Conservation (phyloP, 2,797 vertebrate genomes). For the Atherinosoma microstoma region DNA sequence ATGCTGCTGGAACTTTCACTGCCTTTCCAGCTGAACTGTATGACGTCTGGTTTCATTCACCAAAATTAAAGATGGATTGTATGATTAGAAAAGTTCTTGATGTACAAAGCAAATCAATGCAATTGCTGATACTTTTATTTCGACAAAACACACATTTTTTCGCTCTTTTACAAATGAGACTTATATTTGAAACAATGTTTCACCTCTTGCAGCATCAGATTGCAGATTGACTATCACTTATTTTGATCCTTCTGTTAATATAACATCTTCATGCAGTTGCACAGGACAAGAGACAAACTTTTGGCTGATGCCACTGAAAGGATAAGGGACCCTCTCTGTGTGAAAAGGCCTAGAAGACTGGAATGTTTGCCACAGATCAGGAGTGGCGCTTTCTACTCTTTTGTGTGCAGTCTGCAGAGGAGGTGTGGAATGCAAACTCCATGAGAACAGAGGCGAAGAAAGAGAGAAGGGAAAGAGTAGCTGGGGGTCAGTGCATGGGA, state of each 20-base stretch:
- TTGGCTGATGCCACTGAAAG: constrained; percentile 39
- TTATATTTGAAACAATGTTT: neutral
- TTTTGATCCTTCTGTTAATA: neutral
- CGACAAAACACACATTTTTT: neutral
- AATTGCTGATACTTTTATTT: neutral
- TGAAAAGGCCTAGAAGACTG: constrained; percentile 63
- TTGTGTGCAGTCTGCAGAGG: constrained; percentile 83
- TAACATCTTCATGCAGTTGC: constrained; percentile 3
- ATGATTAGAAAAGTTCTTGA: constrained; percentile 21
- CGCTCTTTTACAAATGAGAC: neutral
- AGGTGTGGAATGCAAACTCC: constrained; percentile 87
- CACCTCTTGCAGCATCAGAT: neutral
- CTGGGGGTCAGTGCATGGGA: constrained; percentile 45
- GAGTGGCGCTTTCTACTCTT: constrained; percentile 78
- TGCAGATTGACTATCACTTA: neutral
- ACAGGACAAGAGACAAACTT: constrained; percentile 25
- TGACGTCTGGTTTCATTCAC: constrained; percentile 33
- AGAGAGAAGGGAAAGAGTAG: constrained; percentile 59
- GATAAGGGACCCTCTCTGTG: constrained; percentile 47
- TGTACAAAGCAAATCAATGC: neutral
- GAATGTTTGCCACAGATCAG: constrained; percentile 85
- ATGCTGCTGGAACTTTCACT: constrained; percentile 38
- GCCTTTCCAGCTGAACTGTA: constrained; percentile 41
- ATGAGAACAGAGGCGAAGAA: constrained; percentile 68
- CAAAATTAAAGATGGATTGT: constrained; percentile 42